These are phyloP conservation scores for Ptychoptera contaminata DNA, from an alignment of 2,888 invertebrate species.

Conservation along the genomic window DNA sequence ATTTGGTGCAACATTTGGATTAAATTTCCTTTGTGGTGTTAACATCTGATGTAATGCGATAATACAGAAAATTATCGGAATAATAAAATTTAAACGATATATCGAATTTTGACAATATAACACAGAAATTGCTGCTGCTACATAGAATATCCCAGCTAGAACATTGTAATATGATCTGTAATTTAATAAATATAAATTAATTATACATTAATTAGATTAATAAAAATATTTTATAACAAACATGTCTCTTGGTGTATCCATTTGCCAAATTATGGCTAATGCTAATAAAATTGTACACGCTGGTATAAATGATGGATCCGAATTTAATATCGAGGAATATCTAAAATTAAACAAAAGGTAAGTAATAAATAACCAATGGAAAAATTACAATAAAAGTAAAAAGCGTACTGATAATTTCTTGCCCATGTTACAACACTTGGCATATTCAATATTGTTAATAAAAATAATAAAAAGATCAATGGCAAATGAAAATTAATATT, in stretches of 20 bases:
- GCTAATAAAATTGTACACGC: constrained; percentile 41
- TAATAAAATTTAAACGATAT: constrained; percentile 41
- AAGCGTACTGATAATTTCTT: constrained; percentile 55
- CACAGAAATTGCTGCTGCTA: constrained; percentile 37
- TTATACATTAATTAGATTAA: not conserved
- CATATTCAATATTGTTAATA: constrained; percentile 48
- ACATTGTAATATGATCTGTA: not conserved
- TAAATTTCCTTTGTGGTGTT: constrained; percentile 17
- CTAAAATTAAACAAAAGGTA: constrained; percentile 4
- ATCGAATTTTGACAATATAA: constrained; percentile 43
- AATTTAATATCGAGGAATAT: constrained; percentile 33
- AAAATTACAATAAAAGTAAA: not conserved
- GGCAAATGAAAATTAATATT: constrained; percentile 58
- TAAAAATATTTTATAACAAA: constrained; percentile 27
- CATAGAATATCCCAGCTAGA: constrained; percentile 29
- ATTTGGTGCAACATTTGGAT: too few relatives aligned
- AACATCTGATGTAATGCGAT: constrained; percentile 42
- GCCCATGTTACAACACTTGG: constrained; percentile 68
- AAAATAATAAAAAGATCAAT: constrained; percentile 49
- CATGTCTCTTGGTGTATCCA: constrained; percentile 48
- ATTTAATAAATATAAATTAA: constrained; percentile 1
- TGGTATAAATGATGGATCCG: constrained; percentile 45
- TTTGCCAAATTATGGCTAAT: constrained; percentile 49
- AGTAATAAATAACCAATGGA: not conserved
- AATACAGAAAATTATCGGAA: constrained; percentile 37